Evolutionary conservation across 2,888 invertebrate species (phyloP), one percentile per base, ranked within the genome.

Genomic region (Cephus rjabovi): DNA sequence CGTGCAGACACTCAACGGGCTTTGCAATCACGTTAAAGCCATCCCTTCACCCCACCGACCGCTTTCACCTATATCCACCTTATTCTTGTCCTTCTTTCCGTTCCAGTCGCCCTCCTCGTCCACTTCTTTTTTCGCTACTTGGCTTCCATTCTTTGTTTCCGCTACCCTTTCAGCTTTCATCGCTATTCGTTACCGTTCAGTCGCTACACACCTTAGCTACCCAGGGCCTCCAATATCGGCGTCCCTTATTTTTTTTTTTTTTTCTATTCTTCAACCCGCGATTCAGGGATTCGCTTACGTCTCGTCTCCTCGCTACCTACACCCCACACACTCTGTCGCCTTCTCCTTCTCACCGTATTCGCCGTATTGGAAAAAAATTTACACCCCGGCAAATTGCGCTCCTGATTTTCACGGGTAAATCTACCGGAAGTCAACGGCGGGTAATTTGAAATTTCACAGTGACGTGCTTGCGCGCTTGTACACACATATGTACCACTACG

Each of bases 351-450:
- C 33, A n/a, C 11, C 30, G 71, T 30, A n/a, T 71, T 31, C 15
- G 71, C 71, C 30, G 71, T 33, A 33, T 40, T 15, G 71, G 30
- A 11, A n/a, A 78, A 76, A 73, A 75, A 76, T 31, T 78, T 73
- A 23, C 34, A 73, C 76, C 76, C 71, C 73, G 75, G 78, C 76
- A 80, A 81, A 77, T 77, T 40, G 76, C 80, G 31, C 75, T 37
- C 79, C 79, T 80, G 82, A 82, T 82, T 81, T 82, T 80, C 82
- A 79, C 79, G 80, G 75, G 77, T 81, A 81, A 81, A 82, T 82
- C 80, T 79, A 79, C 73, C 81, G 82, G 80, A 82, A 82, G 79
- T 77, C 73, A 79, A 80, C 81, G 74, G 73, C 75, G 79, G 79
- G 79, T 81, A 81, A 81, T 82, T 80, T 73, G 73, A 76, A 80